Base-by-base conservation (phyloP, 92 coral and sea anemone species). In the Virgularia gustaviana region DNA sequence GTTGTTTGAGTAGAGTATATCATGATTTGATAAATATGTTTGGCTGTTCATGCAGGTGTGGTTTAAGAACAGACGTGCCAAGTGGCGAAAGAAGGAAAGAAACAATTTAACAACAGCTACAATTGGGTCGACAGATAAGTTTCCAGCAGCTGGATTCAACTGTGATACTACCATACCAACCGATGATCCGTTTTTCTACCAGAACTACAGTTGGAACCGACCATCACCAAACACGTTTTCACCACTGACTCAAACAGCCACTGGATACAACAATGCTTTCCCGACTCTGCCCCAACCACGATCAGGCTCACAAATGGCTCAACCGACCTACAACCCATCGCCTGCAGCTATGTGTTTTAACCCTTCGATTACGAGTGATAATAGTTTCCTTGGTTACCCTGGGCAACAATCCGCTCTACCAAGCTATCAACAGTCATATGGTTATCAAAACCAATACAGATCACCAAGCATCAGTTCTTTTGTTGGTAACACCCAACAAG, bases 11-110 rank as follows among this genome's bases (percentile, higher is more conserved):
- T 43, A 1, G 13, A 13, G n/a, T 2, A 22, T 13, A 43, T 43
- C n/a, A 13, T 43, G 51, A 13, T 43, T 43, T 43, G 0, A 13
- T 13, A 43, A 43, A 16, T 22, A 9, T 39, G 39, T 47, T 61
- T 76, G 34, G 67, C 63, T 42, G 56, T 29, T 51, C 25, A 47
- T 49, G 7, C 73, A 94, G 99, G 99, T 94, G 47, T 94, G 99
- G 96, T 94, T 94, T 70, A 94, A 94, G 64, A 94, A 94, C 54
- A 81, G 99, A 53, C 82, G 99, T 38, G 99, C 99, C 32, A 94
- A 94, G 68, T 89, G 96, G 96, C 85, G 99, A 31, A 94, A 94
- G 76, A 94, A 89, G 80, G 99, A 94, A 81, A 87, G 90, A 57
- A 87, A 87, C 64, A 94, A 90, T 52, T 88, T 84, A 18, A 83